Percentiles rank a stretch among this genome's conserved stretches.
These are phyloP conservation scores for Rattus norvegicus DNA, from an alignment of 2,113 vertebrate genomes.

Conservation along the genomic window DNA sequence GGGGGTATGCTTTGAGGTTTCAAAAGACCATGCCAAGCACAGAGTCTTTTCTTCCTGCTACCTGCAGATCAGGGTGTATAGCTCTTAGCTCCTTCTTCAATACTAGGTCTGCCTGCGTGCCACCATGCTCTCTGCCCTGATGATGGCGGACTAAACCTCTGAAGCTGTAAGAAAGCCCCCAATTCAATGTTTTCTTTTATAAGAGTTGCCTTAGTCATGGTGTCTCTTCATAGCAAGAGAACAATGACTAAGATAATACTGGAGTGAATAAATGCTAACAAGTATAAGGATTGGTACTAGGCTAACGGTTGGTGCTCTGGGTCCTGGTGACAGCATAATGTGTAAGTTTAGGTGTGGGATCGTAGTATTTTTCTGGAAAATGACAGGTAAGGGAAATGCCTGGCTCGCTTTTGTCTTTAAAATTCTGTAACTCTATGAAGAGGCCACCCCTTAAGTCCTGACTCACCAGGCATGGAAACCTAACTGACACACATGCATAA, in stretches of 20 bases:
- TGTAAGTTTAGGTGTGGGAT: neutral
- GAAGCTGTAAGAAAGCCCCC: neutral
- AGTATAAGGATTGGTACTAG: neutral
- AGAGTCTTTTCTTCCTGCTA: neutral
- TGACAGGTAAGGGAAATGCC: neutral
- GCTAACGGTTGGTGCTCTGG: neutral
- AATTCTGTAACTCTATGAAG: neutral
- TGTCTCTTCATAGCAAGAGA: neutral
- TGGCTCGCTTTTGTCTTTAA: neutral
- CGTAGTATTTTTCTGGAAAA: neutral
- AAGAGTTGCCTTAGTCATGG: neutral
- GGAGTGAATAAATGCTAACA: neutral
- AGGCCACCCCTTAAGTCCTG: neutral
- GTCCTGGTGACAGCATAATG: neutral
- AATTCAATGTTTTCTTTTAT: neutral
- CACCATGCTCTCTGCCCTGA: too few relatives aligned
- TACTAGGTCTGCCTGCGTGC: neutral
- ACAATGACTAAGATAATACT: neutral
- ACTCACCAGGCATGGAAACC: neutral
- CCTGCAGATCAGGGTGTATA: neutral
- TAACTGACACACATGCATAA: slow-evolving; percentile 34
- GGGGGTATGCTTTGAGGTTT: neutral
- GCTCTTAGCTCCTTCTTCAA: neutral
- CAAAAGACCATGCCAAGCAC: neutral
- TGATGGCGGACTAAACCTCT: neutral